Evolutionary conservation across 2,888 invertebrate species (phyloP), one percentile per base, ranked within the genome.

Genomic region (Terebella lapidaria): DNA sequence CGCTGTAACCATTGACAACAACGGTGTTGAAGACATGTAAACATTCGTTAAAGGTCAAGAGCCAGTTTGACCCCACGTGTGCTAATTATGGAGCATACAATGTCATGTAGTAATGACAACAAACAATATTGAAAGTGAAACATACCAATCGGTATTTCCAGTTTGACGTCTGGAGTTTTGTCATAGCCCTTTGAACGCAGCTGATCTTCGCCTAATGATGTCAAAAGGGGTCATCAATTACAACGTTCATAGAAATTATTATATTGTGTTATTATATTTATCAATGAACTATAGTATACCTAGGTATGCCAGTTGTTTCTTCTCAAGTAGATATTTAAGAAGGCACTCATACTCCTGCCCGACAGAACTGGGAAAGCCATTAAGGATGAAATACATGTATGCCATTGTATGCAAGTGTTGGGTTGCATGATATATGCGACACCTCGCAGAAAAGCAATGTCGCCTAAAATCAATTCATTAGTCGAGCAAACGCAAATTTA

Each of bases 121-220:
- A 15, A 35, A 10, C 42, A n/a, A n/a, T n/a, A 35, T 35, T 15
- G 42, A n/a, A 35, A n/a, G 10, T 35, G 10, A 15, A n/a, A 15
- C 67, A 66, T 68, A 83, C 83, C 82, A 65, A 94, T 88, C 0
- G 94, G 94, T 25, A 94, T 85, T 77, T 92, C 91, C 56, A 95
- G 83, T 81, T 92, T 93, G 52, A 93, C 86, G 79, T 95, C 95
- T 0, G 95, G 95, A 1, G 95, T 95, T 82, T 94, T 95, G 78
- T 95, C 94, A 80, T 90, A 95, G 0, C 94, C 94, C 74, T 87
- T 85, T 51, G 85, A 84, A 68, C 93, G 81, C 54, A 95, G 84
- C 68, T 90, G 86, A 63, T 88, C 87, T 82, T 95, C 94, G 79
- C 90, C 89, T 72, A 49, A n/a, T n/a, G n/a, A n/a, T n/a, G n/a